Percentiles rank a stretch among this genome's conserved stretches.
Conservation (phyloP, 2,797 vertebrate genomes). For the Ctenopoma multispine region DNA sequence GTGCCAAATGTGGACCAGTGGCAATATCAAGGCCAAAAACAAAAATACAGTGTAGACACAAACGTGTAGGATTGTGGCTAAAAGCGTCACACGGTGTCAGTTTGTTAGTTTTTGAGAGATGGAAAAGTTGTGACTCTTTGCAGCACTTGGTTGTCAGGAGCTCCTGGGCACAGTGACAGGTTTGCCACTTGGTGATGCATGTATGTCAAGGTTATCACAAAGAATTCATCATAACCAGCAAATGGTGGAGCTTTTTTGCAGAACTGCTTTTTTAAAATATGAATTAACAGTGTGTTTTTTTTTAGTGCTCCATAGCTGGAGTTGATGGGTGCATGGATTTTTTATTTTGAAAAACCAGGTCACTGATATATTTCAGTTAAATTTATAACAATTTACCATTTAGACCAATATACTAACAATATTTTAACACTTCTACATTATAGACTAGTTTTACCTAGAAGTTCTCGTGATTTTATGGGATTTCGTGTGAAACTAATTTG, state of each 20-base stretch:
- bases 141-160: background rate
- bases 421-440: too few species aligned
- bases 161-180: background rate
- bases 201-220: background rate
- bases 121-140: conserved; percentile 13
- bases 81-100: conserved; percentile 36
- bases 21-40: conserved; percentile 32
- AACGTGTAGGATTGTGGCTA: conserved; percentile 38
- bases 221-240: background rate
- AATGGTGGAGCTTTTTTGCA: background rate
- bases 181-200: background rate
- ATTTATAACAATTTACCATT: too few species aligned
- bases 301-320: background rate
- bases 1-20: conserved; percentile 26
- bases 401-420: too few species aligned
- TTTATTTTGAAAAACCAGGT: too few species aligned
- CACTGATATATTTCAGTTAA: too few species aligned
- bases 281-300: background rate
- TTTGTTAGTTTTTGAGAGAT: conserved; percentile 23
- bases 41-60: conserved; percentile 35
- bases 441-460: too few species aligned
- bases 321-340: too few species aligned
- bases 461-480: too few species aligned
- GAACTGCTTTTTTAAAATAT: background rate
- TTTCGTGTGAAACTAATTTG: too few species aligned